phyloP scores from a whole-genome alignment of 2,797 vertebrate genomes.

The Novumbra hubbsi region DNA sequence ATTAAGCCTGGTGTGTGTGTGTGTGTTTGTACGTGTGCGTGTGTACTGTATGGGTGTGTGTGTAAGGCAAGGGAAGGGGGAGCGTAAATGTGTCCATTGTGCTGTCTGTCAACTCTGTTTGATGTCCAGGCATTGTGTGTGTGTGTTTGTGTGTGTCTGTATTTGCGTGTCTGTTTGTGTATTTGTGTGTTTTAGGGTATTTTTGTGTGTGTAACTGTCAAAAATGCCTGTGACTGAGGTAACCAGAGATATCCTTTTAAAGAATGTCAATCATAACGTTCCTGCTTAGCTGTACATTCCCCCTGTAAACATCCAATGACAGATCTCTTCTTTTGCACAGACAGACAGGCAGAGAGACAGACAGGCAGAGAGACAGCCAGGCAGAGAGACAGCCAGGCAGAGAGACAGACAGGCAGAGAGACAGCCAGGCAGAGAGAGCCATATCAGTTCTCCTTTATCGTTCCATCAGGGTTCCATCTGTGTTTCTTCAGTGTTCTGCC shows the following conservation, averaged over 20 bases:
- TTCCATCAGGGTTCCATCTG: background rate
- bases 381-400: background rate
- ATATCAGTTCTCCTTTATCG: too few relatives aligned
- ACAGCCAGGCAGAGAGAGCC: background rate
- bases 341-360: background rate
- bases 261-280: slow-evolving; percentile 29
- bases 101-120: slow-evolving; percentile 56
- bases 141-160: slow-evolving; percentile 25
- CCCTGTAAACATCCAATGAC: background rate
- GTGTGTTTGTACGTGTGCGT: too few relatives aligned
- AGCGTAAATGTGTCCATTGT: slow-evolving; percentile 60
- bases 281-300: too few relatives aligned
- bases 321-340: too few relatives aligned
- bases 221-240: slow-evolving; percentile 45
- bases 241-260: slow-evolving; percentile 47
- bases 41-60: slow-evolving; percentile 36
- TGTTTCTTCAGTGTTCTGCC: too few relatives aligned
- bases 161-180: slow-evolving; percentile 8
- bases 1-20: slow-evolving; percentile 20
- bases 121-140: slow-evolving; percentile 31
- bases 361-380: background rate
- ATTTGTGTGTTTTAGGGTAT: slow-evolving; percentile 19
- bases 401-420: background rate
- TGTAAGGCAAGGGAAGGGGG: slow-evolving; percentile 22
- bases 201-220: slow-evolving; percentile 18